Evolutionary conservation across 2,113 vertebrate genomes (phyloP), one percentile per base, ranked within the genome.

Genomic region (Nibea albiflora): DNA sequence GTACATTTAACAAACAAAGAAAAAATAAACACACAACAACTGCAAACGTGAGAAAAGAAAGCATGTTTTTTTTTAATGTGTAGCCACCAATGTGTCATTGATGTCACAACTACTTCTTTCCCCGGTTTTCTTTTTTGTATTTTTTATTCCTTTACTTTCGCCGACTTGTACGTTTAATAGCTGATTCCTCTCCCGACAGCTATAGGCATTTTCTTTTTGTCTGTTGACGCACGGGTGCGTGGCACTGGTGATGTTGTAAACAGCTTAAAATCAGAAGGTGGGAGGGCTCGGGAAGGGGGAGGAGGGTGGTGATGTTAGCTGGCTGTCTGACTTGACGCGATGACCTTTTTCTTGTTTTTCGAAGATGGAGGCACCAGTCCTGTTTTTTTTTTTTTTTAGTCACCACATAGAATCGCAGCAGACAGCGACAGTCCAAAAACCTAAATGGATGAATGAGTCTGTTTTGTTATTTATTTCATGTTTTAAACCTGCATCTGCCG

Each of bases 211-310:
- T 83, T 88, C 76, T 89, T 83, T 86, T 82, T 85, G 73, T 95
- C 94, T 90, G 90, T 95, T 93, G 96, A 98, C 94, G 96, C 97
- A 96, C 95, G 90, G 94, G 95, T 91, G 97, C 96, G 95, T 98
- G 98, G 97, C 98, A 99, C 97, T 98, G 98, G 97, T 98, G 97
- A 98, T 97, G 96, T 97, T 98, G 98, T 99, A 98, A 99, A 99
- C 97, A 98, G 97, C 96, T 95, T 97, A 96, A 96, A 97, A 95
- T 92, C 90, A 92, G 89, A 91, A 84, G 70, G 73, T 84, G 87
- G 86, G 65, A 42, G 77, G 83, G 79, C 67, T 93, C 91, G 91
- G 86, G 93, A 6, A 1, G 66, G 94, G 44, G 44, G 2, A 14
- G 8, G 93, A 63, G 64, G 74, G 76, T 58, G 74, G 84, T 71